Percentiles rank a stretch among this genome's conserved stretches.
phyloP scores from a whole-genome alignment of 2,113 vertebrate species.

The Pimephales promelas region DNA sequence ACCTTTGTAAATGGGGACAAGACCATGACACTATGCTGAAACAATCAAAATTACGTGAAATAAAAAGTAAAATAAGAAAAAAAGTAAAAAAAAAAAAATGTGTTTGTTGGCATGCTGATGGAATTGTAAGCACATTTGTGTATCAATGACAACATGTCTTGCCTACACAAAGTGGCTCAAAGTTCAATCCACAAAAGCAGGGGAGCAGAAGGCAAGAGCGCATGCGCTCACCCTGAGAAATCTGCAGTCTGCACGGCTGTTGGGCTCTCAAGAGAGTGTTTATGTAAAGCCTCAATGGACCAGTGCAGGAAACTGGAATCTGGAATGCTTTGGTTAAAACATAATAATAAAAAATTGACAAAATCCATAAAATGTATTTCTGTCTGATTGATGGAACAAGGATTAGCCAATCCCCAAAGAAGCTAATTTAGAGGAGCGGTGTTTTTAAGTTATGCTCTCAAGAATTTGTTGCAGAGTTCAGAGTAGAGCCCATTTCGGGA shows the following conservation, averaged over 20 bases:
- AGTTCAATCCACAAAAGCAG: conserved; percentile 66
- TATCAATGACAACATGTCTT: conserved; percentile 68
- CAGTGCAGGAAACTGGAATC: conserved; percentile 31
- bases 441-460: conserved; percentile 28
- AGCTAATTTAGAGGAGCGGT: conserved; percentile 7
- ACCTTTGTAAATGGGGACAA: conserved; percentile 48
- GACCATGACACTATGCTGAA: conserved; percentile 52
- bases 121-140: conserved; percentile 80
- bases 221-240: background rate
- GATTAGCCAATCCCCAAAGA: conserved; percentile 38
- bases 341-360: background rate
- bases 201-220: conserved; percentile 5
- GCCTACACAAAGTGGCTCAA: conserved; percentile 67
- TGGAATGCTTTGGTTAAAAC: conserved; percentile 8
- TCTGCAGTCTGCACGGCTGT: conserved; percentile 25
- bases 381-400: conserved; percentile 27
- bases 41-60: conserved; percentile 58
- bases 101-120: conserved; percentile 77
- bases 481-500: background rate
- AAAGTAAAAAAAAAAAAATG: conserved; percentile 60
- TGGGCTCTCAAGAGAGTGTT: conserved; percentile 31
- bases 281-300: conserved; percentile 26
- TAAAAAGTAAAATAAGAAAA: conserved; percentile 40
- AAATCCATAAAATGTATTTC: conserved; percentile 15
- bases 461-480: conserved; percentile 14